Evolutionary conservation across 1,140 invertebrate genomes (phyloP), one percentile per base, ranked within the genome.

Genomic region (Drosophila sechellia): DNA sequence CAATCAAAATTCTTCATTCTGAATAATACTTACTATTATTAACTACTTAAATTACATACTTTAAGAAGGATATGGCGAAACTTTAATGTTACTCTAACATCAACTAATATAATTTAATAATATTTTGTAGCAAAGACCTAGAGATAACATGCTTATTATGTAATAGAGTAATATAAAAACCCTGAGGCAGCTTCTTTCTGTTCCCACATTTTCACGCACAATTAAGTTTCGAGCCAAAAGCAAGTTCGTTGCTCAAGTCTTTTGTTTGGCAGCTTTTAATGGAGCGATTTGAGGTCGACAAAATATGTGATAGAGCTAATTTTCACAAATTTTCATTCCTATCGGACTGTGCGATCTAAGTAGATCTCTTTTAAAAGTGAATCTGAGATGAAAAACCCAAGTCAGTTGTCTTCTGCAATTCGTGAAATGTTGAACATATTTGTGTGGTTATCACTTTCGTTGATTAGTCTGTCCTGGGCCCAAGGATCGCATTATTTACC

Each of bases 241-340:
- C 58, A 63, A 74, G 85, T 90, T 89, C 39, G 80, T 90, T 89
- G 79, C 73, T 54, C 45, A 90, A 78, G 85, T 89, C 84, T 89
- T 89, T 89, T 78, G 80, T 89, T 84, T 50, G 11, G 35, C 49
- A 37, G 37, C 15, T 45, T 12, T 43, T 78, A 80, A 75, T 66
- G 60, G 58, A 34, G 63, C 35, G 45, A 65, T 46, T 20, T 65
- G 42, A 15, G 46, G 25, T 40, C 22, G 54, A n/a, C 0, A 63
- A 63, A 49, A 31, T 46, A 17, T 50, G 27, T 50, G 5, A 10
- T 1, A n/a, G 6, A 31, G 10, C 12, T 17, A 66, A 43, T 46
- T 74, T 74, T 45, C 34, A 22, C 59, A 37, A 35, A 75, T 65
- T 55, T 31, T 4, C 43, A 0, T 6, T 48, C 2, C 27, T 25